These are phyloP conservation scores for Kryptopterus vitreolus DNA, from an alignment of 2,797 vertebrate genomes.

Conservation along the genomic window DNA sequence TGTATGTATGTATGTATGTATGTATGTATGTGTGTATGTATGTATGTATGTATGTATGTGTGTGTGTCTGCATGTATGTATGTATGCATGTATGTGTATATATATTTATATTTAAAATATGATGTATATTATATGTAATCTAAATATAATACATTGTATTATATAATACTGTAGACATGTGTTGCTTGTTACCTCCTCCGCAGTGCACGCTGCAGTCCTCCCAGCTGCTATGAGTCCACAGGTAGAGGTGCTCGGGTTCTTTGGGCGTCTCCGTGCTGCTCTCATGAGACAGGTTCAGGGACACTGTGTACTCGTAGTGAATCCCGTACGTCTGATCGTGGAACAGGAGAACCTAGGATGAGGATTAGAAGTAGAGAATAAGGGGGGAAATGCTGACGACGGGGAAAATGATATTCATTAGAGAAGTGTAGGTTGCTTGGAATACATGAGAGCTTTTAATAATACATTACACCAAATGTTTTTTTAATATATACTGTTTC, in stretches of 20 bases:
- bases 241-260: conserved; percentile 82
- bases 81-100: too few species aligned
- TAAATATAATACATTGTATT: too few species aligned
- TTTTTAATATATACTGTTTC: background rate
- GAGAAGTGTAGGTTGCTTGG: background rate
- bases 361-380: background rate
- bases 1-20: too few species aligned
- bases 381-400: background rate
- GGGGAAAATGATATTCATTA: background rate
- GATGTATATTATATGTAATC: too few species aligned
- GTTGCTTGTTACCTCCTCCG: conserved; percentile 82
- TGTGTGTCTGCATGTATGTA: too few species aligned
- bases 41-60: too few species aligned
- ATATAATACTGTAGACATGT: too few species aligned
- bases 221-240: conserved; percentile 97
- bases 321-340: conserved; percentile 95
- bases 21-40: too few species aligned
- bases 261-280: conserved; percentile 68
- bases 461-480: background rate
- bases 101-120: too few species aligned
- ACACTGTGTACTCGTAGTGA: conserved; percentile 95
- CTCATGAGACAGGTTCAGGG: conserved; percentile 80
- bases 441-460: background rate
- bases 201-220: conserved; percentile 90
- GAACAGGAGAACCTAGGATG: conserved; percentile 87